Evolutionary conservation across 2,113 vertebrate species (phyloP).

Genomic region (Andinoacara biseriatus): DNA sequence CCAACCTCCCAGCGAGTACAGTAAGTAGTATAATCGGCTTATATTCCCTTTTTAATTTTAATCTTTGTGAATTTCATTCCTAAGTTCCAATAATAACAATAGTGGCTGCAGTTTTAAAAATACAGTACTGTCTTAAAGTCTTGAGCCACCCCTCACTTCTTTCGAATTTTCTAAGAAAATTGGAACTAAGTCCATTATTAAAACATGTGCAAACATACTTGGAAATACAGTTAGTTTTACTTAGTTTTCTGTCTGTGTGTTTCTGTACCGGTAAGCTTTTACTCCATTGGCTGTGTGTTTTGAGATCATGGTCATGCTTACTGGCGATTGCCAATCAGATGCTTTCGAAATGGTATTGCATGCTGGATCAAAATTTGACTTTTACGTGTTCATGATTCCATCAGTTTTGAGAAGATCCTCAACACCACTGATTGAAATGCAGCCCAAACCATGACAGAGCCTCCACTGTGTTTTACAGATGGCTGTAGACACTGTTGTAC

Average conservation of each 20-base stretch:
- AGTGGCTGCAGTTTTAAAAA: neutral
- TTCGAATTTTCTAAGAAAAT: neutral
- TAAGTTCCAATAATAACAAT: neutral
- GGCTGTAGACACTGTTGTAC: neutral
- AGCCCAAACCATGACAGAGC: too few species aligned
- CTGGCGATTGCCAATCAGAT: neutral
- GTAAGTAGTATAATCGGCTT: constrained; percentile 34
- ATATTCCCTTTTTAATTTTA: neutral
- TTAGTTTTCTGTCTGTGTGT: neutral
- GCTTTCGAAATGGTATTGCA: neutral
- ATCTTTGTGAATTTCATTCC: neutral
- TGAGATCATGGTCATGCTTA: neutral
- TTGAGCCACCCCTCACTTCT: neutral
- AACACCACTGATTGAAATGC: too few species aligned
- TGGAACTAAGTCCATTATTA: neutral
- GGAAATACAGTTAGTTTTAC: neutral
- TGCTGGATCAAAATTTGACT: neutral
- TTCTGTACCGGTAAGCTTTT: neutral
- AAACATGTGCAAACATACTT: neutral
- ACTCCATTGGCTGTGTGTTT: neutral
- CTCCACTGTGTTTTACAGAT: neutral
- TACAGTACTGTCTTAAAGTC: neutral
- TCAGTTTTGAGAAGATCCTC: too few species aligned
- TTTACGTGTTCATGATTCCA: neutral
- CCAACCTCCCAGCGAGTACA: constrained; percentile 18